Evolutionary conservation across 2,888 invertebrate genomes (phyloP), one percentile per base, ranked within the genome.

Genomic region (Griposia aprilina): DNA sequence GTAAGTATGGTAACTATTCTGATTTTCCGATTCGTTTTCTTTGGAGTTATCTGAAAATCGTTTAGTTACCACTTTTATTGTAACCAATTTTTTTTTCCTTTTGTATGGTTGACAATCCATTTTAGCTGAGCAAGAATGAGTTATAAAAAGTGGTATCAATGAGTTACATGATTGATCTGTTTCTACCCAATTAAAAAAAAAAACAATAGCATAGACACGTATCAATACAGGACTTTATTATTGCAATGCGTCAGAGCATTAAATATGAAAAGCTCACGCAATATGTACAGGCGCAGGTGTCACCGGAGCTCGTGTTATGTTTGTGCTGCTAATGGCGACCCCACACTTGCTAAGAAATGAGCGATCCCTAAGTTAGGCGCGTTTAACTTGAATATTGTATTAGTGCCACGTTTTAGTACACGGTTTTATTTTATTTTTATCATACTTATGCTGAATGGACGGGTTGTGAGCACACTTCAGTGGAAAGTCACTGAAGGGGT

Each of bases 281-380:
- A 88, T 88, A 90, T 90, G 87, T 91, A 90, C 89, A 90, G 91
- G 87, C 92, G 89, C 92, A 95, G 94, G 94, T 94, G 94, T 94
- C 94, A 93, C 93, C 91, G 78, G 93, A 93, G 93, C 91, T 90
- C 91, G 87, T 90, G 92, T 91, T 90, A 89, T 94, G 95, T 95
- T 95, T 95, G 94, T 93, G 88, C 91, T 94, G 92, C 93, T 95
- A 95, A 95, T 95, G 95, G 95, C 91, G 85, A 89, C 81, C 89
- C 85, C 90, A 84, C 85, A 90, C 92, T 92, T 90, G 90, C 90
- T 90, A 92, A 94, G 94, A 93, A 94, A 94, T 93, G 92, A 94
- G 88, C 90, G 90, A 90, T 90, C 90, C 88, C 80, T 89, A 88
- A 89, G 87, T 90, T 86, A 88, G 85, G 87, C 80, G 81, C 88